Evolutionary conservation across 1,140 invertebrate species (phyloP).

Genomic region (Bombus fervidus): DNA sequence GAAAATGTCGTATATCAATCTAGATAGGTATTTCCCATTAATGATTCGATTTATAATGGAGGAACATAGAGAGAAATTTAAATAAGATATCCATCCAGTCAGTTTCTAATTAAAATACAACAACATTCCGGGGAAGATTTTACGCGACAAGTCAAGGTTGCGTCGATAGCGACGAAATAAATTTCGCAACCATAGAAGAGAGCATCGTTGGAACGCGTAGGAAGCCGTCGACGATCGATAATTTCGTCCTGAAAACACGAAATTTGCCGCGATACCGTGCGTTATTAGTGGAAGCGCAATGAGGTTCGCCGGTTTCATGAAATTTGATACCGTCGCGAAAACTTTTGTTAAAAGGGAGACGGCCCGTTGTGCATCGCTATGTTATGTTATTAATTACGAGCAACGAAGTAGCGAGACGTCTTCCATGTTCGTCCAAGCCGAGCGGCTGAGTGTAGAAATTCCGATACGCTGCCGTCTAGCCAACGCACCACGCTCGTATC

Average conservation of each 20-base stretch:
- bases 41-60: background rate
- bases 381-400: constrained; percentile 62
- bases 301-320: constrained; percentile 39
- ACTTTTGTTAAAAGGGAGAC: constrained; percentile 62
- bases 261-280: constrained; percentile 15
- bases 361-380: constrained; percentile 13
- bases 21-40: too few relatives aligned
- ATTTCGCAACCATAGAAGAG: too few relatives aligned
- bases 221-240: constrained; percentile 28
- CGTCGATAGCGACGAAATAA: background rate
- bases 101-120: background rate
- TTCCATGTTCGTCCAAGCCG: background rate
- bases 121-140: background rate
- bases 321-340: constrained; percentile 70
- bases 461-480: constrained; percentile 20
- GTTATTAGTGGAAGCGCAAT: constrained; percentile 29
- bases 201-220: constrained; percentile 10
- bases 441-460: constrained; percentile 29
- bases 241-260: constrained; percentile 2
- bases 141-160: background rate
- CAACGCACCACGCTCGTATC: constrained; percentile 54
- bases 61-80: background rate
- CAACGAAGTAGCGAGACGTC: constrained; percentile 17
- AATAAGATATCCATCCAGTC: background rate
- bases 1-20: too few relatives aligned